phyloP scores from a whole-genome alignment of 2,888 invertebrate species.

The Dryomyza anilis region DNA sequence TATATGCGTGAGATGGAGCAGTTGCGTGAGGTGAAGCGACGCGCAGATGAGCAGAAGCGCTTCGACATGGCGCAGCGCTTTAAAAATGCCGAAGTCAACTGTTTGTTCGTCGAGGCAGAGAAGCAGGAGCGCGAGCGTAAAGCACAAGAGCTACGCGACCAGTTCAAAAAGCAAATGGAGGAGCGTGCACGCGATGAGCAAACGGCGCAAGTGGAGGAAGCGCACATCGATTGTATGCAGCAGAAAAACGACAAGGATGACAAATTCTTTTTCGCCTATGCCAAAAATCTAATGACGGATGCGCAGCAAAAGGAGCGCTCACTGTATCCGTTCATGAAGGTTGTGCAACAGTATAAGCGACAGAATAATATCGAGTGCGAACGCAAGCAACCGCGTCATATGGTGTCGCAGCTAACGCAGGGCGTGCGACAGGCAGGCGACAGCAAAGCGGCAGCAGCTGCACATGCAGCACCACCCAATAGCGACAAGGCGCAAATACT shows the following conservation, averaged over 20 bases:
- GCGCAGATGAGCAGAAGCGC: slow-evolving; percentile 40
- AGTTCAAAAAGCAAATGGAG: slow-evolving; percentile 45
- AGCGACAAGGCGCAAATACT: slow-evolving; percentile 30
- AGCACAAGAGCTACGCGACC: slow-evolving; percentile 41
- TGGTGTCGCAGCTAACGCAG: slow-evolving; percentile 50
- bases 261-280: slow-evolving; percentile 51
- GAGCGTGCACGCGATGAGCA: slow-evolving; percentile 40
- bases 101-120: slow-evolving; percentile 40
- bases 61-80: slow-evolving; percentile 49
- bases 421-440: slow-evolving; percentile 46
- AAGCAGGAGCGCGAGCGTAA: slow-evolving; percentile 44
- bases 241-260: slow-evolving; percentile 46
- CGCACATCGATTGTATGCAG: slow-evolving; percentile 31
- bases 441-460: slow-evolving; percentile 29
- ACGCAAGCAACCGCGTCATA: slow-evolving; percentile 46
- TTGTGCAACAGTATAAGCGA: slow-evolving; percentile 48
- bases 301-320: slow-evolving; percentile 52
- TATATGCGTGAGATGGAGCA: slow-evolving; percentile 48
- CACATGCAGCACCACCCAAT: background rate
- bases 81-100: slow-evolving; percentile 47
- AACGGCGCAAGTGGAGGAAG: slow-evolving; percentile 28
- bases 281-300: slow-evolving; percentile 47
- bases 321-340: slow-evolving; percentile 50
- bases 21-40: slow-evolving; percentile 39
- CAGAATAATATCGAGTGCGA: slow-evolving; percentile 47